These are phyloP conservation scores for Meleagris gallopavo DNA, from an alignment of 2,113 vertebrate species.

Conservation along the genomic window DNA sequence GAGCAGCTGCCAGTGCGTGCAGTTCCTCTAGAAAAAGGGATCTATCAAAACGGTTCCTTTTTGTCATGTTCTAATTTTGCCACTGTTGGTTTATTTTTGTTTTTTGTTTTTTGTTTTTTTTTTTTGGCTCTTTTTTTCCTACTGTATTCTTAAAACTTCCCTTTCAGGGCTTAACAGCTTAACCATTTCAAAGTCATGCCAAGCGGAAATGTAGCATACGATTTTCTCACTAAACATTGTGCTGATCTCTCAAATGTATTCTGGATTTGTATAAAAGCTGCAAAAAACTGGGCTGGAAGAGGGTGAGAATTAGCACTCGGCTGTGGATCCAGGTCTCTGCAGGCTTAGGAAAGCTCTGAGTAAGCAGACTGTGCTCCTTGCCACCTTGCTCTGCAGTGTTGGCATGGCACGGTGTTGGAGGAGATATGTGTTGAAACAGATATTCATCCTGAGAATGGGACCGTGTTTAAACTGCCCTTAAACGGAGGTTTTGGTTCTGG, in stretches of 20 bases:
- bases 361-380: neutral
- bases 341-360: neutral
- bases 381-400: neutral
- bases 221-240: constrained; percentile 62
- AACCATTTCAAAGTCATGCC: constrained; percentile 66
- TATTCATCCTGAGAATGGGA: neutral
- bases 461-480: neutral
- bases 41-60: constrained; percentile 22
- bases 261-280: constrained; percentile 47
- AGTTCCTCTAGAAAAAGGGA: constrained; percentile 1
- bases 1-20: neutral
- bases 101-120: constrained; percentile 17
- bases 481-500: neutral
- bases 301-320: constrained; percentile 32
- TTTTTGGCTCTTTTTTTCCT: constrained; percentile 28
- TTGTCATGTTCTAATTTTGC: constrained; percentile 56
- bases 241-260: constrained; percentile 59
- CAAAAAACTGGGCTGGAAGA: constrained; percentile 10
- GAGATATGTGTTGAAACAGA: neutral
- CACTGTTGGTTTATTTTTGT: constrained; percentile 34
- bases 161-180: constrained; percentile 69
- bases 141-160: constrained; percentile 67
- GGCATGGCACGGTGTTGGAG: neutral
- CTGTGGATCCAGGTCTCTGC: constrained; percentile 43
- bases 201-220: constrained; percentile 55